Base-by-base conservation (phyloP, 2,888 invertebrate genomes). In the Drosophila meridiana region DNA sequence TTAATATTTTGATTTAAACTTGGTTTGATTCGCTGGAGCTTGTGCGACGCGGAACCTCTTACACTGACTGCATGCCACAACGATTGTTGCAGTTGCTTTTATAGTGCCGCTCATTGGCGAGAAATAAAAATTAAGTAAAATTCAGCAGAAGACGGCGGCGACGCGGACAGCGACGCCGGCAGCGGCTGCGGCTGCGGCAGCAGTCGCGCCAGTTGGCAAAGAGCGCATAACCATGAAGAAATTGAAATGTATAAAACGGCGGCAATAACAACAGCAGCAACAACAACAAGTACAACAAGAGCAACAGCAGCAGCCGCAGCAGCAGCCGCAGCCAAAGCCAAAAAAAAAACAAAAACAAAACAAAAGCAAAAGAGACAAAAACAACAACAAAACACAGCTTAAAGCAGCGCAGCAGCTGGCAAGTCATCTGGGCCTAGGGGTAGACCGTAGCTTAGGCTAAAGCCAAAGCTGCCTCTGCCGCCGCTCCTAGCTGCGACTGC, bases 11-110 rank as follows among this genome's bases (percentile, higher is more conserved):
- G 8, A 13, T 34, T 43, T 36, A 11, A 52, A 79, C 73, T 82
- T 63, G 7, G 34, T 48, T 68, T 45, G 45, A 52, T 13, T 59
- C 50, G 43, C 48, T 71, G 75, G 67, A 80, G 90, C 89, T 92
- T 63, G 90, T 82, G 82, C 72, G 87, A 91, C 92, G 87, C 89
- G 90, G 89, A 89, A 92, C 92, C 90, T 92, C 92, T 91, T 91
- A 93, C 90, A 87, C 92, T 92, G 90, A 93, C 93, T 92, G 93
- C 92, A 91, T 89, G 91, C 87, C 90, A 87, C 90, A 88, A 83
- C 86, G 90, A 89, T 87, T 89, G 89, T 85, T 90, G 90, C 91
- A 86, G 91, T 90, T 91, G 91, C 92, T 92, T 92, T 92, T 92
- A 92, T 92, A 92, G 92, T 83, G 82, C 80, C 76, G 77, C 85